Evolutionary conservation across 2,888 invertebrate genomes (phyloP), one percentile per base, ranked within the genome.

Genomic region (Pristionchus fissidentatus): DNA sequence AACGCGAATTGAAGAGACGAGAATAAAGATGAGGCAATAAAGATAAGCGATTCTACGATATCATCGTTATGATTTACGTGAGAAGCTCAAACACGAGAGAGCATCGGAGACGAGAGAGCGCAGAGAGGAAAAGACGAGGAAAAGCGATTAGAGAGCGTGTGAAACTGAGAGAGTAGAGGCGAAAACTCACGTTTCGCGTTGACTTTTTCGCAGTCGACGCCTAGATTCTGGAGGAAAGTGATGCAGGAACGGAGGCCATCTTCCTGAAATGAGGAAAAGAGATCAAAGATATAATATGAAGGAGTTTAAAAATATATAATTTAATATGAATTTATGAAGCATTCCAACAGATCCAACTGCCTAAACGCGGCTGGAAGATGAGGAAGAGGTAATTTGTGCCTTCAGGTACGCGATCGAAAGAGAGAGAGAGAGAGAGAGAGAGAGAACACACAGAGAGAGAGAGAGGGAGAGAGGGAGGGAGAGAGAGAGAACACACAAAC

Each of bases 191-290:
- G 46, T 19, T 75, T 49, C 46, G 46, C 75, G 75, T 49, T 75
- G 75, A 75, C 75, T 75, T 75, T 75, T 26, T 15, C 29, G 35
- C 75, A 75, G 49, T 79, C 79, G 79, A 79, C 79, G n/a, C 79
- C 79, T 79, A 79, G 79, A n/a, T 26, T 46, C 52, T 43, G 29
- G 57, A 79, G 79, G 57, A 79, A 57, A 26, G 38, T 3, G 8
- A 79, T 38, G 41, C 55, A 57, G 29, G 22, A 26, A 1, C 13
- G 19, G 29, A 79, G 38, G 1, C 49, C 55, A 22, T 55, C 57
- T 26, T 13, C 79, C 79, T 79, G 79, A 1, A 79, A 79, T 29
- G 62, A 32, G n/a, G n/a, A n/a, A 5, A n/a, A 8, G 29, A 46
- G 46, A 46, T 46, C 29, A 75, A 26, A 75, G 73, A 75, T 75